Evolutionary conservation across 2,888 invertebrate species (phyloP).

Genomic region (Pegoplata infirma): DNA sequence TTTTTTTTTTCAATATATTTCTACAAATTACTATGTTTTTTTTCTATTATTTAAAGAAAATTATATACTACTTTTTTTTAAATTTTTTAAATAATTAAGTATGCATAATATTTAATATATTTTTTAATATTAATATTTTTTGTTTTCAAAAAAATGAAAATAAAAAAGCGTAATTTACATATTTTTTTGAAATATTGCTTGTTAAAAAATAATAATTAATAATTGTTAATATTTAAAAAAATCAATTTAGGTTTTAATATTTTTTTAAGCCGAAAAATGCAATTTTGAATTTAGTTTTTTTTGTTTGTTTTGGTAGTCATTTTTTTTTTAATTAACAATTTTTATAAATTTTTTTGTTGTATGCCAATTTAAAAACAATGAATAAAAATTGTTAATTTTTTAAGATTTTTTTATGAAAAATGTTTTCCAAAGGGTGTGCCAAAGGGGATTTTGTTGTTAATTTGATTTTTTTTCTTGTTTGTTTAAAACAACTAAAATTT

Average conservation of each 20-base stretch:
- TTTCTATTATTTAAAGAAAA: slow-evolving; percentile 63
- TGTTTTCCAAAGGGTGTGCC: slow-evolving; percentile 76
- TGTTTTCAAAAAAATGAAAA: slow-evolving; percentile 22
- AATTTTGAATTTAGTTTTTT: slow-evolving; percentile 73
- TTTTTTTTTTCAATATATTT: slow-evolving; percentile 53
- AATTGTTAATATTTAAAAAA: slow-evolving; percentile 29
- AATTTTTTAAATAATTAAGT: slow-evolving; percentile 34
- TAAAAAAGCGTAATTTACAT: slow-evolving; percentile 51
- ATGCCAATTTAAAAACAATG: slow-evolving; percentile 13
- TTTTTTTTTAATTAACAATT: slow-evolving; percentile 21
- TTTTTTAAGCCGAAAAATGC: slow-evolving; percentile 69
- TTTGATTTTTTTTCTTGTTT: slow-evolving; percentile 22
- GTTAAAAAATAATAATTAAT: slow-evolving; percentile 22
- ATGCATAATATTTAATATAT: slow-evolving; percentile 17
- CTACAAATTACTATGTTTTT: slow-evolving; percentile 57
- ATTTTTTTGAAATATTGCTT: slow-evolving; percentile 48
- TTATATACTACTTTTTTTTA: slow-evolving; percentile 50
- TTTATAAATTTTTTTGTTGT: slow-evolving; percentile 31
- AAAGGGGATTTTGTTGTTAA: slow-evolving; percentile 64
- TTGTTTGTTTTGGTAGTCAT: no score
- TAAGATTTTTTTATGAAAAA: slow-evolving; percentile 67
- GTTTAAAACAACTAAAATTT: slow-evolving; percentile 31
- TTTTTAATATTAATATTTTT: slow-evolving; percentile 16
- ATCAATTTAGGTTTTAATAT: slow-evolving; percentile 21
- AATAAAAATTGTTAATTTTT: slow-evolving; percentile 31